Evolutionary conservation across 2,113 vertebrate genomes (phyloP).

Genomic region (Piaya cayana): DNA sequence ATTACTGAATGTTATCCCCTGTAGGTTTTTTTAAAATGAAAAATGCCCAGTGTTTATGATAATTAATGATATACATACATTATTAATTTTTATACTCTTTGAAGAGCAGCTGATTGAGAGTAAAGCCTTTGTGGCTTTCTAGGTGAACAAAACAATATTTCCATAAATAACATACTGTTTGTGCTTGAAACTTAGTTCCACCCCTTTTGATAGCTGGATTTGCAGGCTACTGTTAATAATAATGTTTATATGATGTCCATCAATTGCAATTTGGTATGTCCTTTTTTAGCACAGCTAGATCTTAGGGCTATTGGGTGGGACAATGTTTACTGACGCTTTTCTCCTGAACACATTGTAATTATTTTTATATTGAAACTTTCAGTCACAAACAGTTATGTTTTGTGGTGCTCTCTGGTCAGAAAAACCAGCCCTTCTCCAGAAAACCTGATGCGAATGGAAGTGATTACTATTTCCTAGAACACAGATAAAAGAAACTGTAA

Average conservation of each 20-base stretch:
- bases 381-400: background rate
- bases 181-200: background rate
- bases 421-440: background rate
- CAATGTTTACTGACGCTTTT: background rate
- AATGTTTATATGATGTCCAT: background rate
- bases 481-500: slow-evolving; percentile 18
- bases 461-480: slow-evolving; percentile 23
- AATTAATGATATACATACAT: background rate
- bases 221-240: background rate
- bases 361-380: background rate
- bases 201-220: background rate
- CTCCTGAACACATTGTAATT: background rate
- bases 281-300: background rate
- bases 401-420: background rate
- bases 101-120: background rate
- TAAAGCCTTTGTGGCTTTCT: background rate
- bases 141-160: background rate
- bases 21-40: background rate
- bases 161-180: background rate
- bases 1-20: background rate
- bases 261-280: background rate
- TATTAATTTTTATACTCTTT: background rate
- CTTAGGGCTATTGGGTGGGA: background rate
- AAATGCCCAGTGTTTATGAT: background rate
- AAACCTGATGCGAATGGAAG: slow-evolving; percentile 13